These are phyloP conservation scores for Choristoneura fumiferana DNA, from an alignment of 1,140 invertebrate species.

Conservation along the genomic window DNA sequence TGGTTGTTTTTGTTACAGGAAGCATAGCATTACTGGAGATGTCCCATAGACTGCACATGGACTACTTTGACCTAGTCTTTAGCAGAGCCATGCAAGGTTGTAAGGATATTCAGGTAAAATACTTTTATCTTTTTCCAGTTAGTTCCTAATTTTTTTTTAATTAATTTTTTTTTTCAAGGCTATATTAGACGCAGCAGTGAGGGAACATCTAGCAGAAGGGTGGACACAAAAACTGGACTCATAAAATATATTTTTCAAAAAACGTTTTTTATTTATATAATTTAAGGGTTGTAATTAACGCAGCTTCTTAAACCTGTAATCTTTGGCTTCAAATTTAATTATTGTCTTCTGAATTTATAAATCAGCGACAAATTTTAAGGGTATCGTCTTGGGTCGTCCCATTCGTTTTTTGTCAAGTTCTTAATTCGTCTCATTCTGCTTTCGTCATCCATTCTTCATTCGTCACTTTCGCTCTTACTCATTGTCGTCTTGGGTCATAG, in stretches of 20 bases:
- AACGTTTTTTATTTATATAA: slow-evolving; percentile 8
- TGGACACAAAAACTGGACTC: slow-evolving; percentile 61
- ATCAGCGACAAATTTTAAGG: too few species aligned
- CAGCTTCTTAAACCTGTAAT: too few species aligned
- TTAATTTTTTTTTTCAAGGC: slow-evolving; percentile 38
- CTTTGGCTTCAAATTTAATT: too few species aligned
- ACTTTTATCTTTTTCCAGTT: background rate
- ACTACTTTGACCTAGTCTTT: slow-evolving; percentile 91
- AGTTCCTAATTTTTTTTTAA: background rate
- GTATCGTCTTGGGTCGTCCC: too few species aligned
- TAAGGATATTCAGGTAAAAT: slow-evolving; percentile 86
- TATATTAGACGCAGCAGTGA: slow-evolving; percentile 90
- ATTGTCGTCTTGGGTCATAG: too few species aligned
- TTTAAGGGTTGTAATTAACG: too few species aligned
- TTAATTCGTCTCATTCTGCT: too few species aligned
- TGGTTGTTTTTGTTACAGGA: slow-evolving; percentile 48
- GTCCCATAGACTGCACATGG: slow-evolving; percentile 93
- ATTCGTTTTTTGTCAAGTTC: too few species aligned
- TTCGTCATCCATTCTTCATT: too few species aligned
- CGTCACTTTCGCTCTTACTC: too few species aligned
- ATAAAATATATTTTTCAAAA: slow-evolving; percentile 49
- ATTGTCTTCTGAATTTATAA: too few species aligned
- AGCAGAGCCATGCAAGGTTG: slow-evolving; percentile 93
- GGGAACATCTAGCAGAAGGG: slow-evolving; percentile 83
- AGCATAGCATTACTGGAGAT: slow-evolving; percentile 91